Evolutionary conservation across 2,797 vertebrate species (phyloP).

Genomic region (Galaxias olidus): DNA sequence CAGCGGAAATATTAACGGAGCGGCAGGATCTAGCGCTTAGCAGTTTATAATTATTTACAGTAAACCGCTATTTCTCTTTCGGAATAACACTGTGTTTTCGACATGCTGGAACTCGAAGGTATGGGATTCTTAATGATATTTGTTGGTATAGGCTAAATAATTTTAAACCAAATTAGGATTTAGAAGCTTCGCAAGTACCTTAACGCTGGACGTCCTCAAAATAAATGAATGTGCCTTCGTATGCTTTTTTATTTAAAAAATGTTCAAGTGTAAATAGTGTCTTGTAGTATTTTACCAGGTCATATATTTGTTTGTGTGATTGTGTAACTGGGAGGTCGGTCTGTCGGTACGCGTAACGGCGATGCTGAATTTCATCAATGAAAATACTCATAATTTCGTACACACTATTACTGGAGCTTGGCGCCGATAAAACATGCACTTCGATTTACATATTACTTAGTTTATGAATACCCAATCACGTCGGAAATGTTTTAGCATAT

Average conservation of each 20-base stretch:
- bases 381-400: slow-evolving; percentile 13
- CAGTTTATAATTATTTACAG: too few relatives aligned
- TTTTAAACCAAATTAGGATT: background rate
- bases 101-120: slow-evolving; percentile 98
- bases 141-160: background rate
- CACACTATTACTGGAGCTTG: too few relatives aligned
- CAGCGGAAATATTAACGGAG: slow-evolving; percentile 54
- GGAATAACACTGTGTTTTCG: slow-evolving; percentile 79
- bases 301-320: slow-evolving; percentile 6
- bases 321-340: slow-evolving; percentile 55
- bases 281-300: too few relatives aligned
- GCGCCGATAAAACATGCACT: too few relatives aligned
- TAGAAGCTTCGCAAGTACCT: too few relatives aligned
- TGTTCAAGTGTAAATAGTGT: too few relatives aligned
- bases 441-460: too few relatives aligned
- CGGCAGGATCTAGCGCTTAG: background rate
- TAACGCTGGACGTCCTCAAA: too few relatives aligned
- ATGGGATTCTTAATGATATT: slow-evolving; percentile 56
- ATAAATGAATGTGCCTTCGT: too few relatives aligned
- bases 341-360: slow-evolving; percentile 40
- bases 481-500: too few relatives aligned
- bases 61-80: background rate
- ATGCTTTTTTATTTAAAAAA: too few relatives aligned
- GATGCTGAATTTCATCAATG: slow-evolving; percentile 64
- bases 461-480: too few relatives aligned